phyloP scores from a whole-genome alignment of 1,140 invertebrate species.

The Luehdorfia chinensis region DNA sequence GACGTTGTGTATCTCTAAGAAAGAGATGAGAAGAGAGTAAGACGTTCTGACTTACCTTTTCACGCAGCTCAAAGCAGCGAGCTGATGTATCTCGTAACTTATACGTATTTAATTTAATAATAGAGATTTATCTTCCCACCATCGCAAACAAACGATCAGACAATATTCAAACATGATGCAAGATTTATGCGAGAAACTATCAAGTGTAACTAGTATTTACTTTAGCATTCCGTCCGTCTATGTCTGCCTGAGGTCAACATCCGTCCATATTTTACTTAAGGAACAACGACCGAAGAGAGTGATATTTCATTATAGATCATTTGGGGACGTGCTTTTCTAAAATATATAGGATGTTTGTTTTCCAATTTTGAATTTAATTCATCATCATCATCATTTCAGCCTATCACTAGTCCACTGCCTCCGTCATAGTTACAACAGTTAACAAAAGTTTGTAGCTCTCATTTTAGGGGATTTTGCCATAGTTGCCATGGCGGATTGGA shows the following conservation, averaged over 20 bases:
- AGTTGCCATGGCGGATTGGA: no score
- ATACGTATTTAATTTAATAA: no score
- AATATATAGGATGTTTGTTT: conserved; percentile 23
- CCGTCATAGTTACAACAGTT: no score
- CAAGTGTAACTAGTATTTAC: conserved; percentile 15
- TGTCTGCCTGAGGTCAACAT: conserved; percentile 17
- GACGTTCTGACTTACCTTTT: no score
- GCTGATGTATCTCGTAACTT: no score
- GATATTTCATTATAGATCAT: conserved; percentile 46
- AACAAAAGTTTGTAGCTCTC: no score
- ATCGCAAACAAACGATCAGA: conserved; percentile 1
- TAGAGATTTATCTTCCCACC: not conserved
- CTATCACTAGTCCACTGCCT: no score
- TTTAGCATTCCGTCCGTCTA: conserved; percentile 15
- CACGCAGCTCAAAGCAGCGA: no score
- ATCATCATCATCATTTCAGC: no score
- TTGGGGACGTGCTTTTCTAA: conserved; percentile 22
- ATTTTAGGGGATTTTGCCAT: no score
- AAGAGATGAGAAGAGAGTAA: no score
- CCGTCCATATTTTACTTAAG: conserved; percentile 23
- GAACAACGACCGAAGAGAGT: conserved; percentile 19
- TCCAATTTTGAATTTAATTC: not conserved
- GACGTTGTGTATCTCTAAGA: no score
- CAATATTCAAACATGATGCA: conserved; percentile 12
- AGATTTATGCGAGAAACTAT: conserved; percentile 16